Evolutionary conservation across 23 tunicate species (phyloP).

Genomic region (Phallusia fumigata): DNA sequence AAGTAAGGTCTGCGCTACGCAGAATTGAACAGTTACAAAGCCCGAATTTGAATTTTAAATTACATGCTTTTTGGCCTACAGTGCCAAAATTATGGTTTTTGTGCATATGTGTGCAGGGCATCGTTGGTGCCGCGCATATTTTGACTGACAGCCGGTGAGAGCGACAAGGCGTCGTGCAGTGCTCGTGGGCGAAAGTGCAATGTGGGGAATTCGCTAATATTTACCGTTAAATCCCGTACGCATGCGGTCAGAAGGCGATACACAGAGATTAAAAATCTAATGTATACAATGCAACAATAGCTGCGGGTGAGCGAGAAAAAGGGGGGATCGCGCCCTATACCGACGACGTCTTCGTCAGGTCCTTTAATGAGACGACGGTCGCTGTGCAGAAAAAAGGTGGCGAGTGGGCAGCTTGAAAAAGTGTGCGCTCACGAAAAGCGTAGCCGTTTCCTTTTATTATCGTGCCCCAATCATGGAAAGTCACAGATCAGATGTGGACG

Average conservation of each 20-base stretch:
- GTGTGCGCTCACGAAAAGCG: not conserved
- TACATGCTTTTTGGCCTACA: too few species aligned
- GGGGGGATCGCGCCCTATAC: not conserved
- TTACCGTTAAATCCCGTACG: not conserved
- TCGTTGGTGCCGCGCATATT: not conserved
- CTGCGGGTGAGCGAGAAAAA: not conserved
- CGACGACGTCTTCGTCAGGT: not conserved
- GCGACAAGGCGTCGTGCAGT: not conserved
- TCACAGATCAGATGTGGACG: not conserved
- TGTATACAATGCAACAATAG: slow-evolving; percentile 12
- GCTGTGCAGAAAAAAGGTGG: not conserved
- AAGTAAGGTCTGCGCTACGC: too few species aligned
- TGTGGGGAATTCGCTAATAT: not conserved
- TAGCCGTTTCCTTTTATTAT: not conserved
- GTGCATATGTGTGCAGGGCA: too few species aligned
- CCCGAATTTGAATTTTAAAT: too few species aligned
- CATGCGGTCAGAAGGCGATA: slow-evolving; percentile 5
- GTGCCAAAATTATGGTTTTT: too few species aligned
- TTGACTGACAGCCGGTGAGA: not conserved
- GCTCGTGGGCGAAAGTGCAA: not conserved
- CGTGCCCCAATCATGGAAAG: slow-evolving; percentile 4
- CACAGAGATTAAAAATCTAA: slow-evolving; percentile 7
- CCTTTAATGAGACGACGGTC: not conserved
- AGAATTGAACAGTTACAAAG: too few species aligned
- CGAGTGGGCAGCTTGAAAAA: not conserved